phyloP scores from a whole-genome alignment of 2,113 vertebrate genomes.

The Stictonetta naevosa region DNA sequence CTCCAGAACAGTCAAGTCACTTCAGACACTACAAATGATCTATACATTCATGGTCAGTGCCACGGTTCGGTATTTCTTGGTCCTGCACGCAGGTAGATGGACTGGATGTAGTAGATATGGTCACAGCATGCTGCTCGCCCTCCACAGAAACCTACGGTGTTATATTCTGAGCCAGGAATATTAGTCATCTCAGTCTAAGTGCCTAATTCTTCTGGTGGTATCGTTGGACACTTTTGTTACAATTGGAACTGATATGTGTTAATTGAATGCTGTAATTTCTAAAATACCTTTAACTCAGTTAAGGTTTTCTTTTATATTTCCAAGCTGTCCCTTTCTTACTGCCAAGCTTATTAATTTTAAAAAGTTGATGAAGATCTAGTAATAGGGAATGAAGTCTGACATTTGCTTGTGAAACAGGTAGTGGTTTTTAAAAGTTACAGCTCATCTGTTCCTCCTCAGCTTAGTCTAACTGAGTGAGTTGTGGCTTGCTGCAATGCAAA shows the following conservation, averaged over 20 bases:
- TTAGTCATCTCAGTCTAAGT: neutral
- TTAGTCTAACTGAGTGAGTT: neutral
- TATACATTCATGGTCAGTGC: neutral
- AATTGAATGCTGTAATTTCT: neutral
- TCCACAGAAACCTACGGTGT: neutral
- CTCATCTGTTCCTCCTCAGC: neutral
- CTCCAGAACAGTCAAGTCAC: neutral
- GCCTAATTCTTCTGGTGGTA: neutral
- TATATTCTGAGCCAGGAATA: neutral
- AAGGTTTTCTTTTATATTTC: neutral
- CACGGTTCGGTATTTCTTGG: neutral
- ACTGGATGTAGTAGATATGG: neutral
- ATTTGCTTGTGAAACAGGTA: conserved; percentile 32
- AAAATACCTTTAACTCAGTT: neutral
- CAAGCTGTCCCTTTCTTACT: neutral
- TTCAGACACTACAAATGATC: neutral
- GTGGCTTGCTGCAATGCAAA: neutral
- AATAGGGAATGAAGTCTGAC: conserved; percentile 26
- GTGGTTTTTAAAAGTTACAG: neutral
- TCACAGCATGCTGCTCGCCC: neutral
- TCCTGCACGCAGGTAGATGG: neutral
- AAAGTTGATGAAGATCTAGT: conserved; percentile 48
- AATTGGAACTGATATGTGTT: neutral
- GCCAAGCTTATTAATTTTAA: neutral
- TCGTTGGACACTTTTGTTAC: neutral